Conservation (phyloP, 2,113 vertebrate species). For the Ardeotis arabs region DNA sequence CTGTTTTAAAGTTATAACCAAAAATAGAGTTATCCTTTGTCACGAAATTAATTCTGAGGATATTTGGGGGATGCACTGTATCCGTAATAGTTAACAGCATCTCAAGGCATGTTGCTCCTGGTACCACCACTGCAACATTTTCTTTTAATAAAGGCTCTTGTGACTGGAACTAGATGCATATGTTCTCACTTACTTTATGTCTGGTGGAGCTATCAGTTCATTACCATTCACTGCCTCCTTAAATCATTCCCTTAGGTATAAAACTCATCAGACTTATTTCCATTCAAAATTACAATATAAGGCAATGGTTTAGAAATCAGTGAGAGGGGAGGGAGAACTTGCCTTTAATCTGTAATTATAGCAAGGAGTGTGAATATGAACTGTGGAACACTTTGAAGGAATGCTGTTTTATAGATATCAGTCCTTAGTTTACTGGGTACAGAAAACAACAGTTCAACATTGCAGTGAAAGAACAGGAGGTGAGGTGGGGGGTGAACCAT, state of each 20-base stretch:
- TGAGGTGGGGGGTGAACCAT: not conserved
- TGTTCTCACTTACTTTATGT: conserved; percentile 42
- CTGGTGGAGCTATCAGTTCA: conserved; percentile 2
- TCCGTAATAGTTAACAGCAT: not conserved
- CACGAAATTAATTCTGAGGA: not conserved
- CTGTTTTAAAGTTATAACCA: not conserved
- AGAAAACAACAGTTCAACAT: not conserved
- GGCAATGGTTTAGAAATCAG: not conserved
- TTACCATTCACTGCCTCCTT: conserved; percentile 10
- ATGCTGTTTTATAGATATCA: not conserved
- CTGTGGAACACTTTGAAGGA: not conserved
- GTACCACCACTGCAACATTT: not conserved
- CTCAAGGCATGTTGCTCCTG: not conserved
- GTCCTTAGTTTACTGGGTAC: not conserved
- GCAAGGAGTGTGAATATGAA: not conserved
- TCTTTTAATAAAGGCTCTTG: not conserved
- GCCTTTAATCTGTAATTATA: conserved; percentile 33
- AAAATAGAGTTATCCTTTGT: not conserved
- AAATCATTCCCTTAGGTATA: conserved; percentile 24
- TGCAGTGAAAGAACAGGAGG: not conserved
- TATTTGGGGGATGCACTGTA: not conserved
- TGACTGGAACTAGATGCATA: conserved; percentile 1
- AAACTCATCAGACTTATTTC: conserved; percentile 24
- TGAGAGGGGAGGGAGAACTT: not conserved
- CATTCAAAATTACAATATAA: conserved; percentile 12